phyloP scores from a whole-genome alignment of 2,797 vertebrate genomes.

The Salmo trutta region DNA sequence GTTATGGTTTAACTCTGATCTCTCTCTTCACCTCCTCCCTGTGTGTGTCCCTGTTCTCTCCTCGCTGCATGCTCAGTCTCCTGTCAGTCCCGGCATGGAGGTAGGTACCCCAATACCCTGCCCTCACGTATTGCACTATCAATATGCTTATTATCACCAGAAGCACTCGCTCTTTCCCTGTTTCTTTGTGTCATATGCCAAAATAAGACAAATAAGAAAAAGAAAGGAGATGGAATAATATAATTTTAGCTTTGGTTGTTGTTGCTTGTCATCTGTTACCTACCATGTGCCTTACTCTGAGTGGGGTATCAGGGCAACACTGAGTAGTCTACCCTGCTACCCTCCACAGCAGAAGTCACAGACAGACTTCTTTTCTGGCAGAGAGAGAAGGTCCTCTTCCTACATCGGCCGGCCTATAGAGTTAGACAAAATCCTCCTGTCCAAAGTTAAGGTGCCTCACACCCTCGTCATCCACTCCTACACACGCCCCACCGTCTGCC shows the following conservation, averaged over 20 bases:
- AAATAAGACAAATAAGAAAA: neutral
- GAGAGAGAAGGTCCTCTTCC: conserved; percentile 91
- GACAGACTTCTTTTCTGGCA: conserved; percentile 82
- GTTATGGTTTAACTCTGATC: conserved; percentile 3
- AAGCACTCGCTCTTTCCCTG: neutral
- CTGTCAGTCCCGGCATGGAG: conserved; percentile 90
- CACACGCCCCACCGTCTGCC: conserved; percentile 93
- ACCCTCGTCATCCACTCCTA: conserved; percentile 97
- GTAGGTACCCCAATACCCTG: conserved; percentile 68
- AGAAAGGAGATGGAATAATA: no score
- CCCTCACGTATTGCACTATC: neutral
- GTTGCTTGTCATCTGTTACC: neutral
- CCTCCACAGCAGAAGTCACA: conserved; percentile 83
- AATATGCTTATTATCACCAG: neutral
- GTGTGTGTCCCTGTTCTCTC: conserved; percentile 11
- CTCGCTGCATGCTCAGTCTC: conserved; percentile 74
- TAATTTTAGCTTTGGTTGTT: neutral
- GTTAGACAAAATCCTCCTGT: conserved; percentile 92
- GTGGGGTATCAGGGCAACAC: no score
- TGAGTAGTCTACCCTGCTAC: neutral
- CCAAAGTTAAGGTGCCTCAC: conserved; percentile 96
- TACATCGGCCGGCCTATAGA: conserved; percentile 92
- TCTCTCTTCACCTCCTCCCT: neutral
- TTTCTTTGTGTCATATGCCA: neutral
- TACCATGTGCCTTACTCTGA: neutral